A percentile compares a stretch with the other conserved stretches of the same genome.
phyloP scores from a whole-genome alignment of 2,113 vertebrate species.

The Aix galericulata region DNA sequence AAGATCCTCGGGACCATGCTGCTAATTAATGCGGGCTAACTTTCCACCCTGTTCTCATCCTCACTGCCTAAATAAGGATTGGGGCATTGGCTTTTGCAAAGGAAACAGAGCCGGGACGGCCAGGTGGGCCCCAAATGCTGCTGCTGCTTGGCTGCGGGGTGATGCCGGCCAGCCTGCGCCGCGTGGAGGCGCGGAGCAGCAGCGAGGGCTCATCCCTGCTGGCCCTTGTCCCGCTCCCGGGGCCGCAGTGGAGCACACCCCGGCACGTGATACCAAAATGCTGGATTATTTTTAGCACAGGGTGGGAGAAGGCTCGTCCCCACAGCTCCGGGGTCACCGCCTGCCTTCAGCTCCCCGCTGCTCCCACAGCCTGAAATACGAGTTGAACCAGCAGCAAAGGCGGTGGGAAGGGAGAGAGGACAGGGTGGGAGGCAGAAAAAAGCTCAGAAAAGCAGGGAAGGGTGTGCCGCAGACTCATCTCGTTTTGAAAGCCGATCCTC shows the following conservation, averaged over 20 bases:
- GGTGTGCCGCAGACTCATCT: not conserved
- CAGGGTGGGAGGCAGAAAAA: not conserved
- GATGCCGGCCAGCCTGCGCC: not conserved
- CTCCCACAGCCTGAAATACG: not conserved
- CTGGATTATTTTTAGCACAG: not conserved
- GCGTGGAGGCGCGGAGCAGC: too few species aligned
- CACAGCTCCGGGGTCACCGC: not conserved
- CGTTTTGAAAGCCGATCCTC: rapidly evolving
- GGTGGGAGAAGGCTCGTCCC: not conserved
- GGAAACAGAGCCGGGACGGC: not conserved
- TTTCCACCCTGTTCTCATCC: not conserved
- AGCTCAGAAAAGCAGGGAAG: not conserved
- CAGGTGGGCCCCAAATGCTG: not conserved
- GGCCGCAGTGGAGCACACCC: rapidly evolving
- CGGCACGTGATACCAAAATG: not conserved
- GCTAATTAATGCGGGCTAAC: not conserved
- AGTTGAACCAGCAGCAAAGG: not conserved
- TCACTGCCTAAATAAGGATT: not conserved
- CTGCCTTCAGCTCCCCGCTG: not conserved
- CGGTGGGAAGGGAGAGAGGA: not conserved
- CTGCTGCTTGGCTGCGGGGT: rapidly evolving
- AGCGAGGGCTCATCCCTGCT: not conserved
- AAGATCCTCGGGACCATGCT: not conserved
- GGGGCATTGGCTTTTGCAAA: not conserved
- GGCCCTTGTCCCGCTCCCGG: rapidly evolving